Conservation (phyloP, 2,113 vertebrate species). For the Limnothrissa miodon region DNA sequence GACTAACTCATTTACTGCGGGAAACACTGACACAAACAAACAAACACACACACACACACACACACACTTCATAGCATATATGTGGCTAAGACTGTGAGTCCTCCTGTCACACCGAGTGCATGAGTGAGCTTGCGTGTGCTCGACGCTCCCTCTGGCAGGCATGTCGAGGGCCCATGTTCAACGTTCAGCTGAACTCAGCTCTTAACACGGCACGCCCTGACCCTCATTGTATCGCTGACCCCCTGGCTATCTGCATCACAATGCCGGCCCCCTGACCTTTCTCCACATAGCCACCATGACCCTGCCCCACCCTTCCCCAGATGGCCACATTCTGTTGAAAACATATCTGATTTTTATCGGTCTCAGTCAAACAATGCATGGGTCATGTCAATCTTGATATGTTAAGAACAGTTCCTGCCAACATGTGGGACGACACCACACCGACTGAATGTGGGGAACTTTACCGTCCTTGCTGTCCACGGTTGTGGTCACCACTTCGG, state of each 20-base stretch:
- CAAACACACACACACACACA: conserved; percentile 10
- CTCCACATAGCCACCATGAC: not conserved
- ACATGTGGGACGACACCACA: not conserved
- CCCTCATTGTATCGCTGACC: conserved; percentile 4
- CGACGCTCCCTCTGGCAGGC: not conserved
- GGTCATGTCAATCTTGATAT: no score
- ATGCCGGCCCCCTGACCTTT: conserved; percentile 12
- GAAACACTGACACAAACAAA: not conserved
- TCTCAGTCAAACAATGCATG: no score
- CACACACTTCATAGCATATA: not conserved
- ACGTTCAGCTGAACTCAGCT: conserved; percentile 16
- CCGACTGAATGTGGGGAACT: conserved; percentile 21
- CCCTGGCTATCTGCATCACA: not conserved
- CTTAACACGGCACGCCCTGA: not conserved
- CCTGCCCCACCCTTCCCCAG: not conserved
- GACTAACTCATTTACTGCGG: no score
- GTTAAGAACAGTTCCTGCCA: no score
- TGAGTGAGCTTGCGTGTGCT: not conserved
- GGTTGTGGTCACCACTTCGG: conserved; percentile 78
- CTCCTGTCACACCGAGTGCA: not conserved
- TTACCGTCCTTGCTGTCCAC: conserved; percentile 92
- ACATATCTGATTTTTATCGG: no score
- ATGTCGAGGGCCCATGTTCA: not conserved
- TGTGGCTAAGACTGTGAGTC: not conserved
- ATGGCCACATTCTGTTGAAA: not conserved